phyloP scores from a whole-genome alignment of 30 jellyfish, hydroid and myxozoan species.

The Chrysaora quinquecirrha region DNA sequence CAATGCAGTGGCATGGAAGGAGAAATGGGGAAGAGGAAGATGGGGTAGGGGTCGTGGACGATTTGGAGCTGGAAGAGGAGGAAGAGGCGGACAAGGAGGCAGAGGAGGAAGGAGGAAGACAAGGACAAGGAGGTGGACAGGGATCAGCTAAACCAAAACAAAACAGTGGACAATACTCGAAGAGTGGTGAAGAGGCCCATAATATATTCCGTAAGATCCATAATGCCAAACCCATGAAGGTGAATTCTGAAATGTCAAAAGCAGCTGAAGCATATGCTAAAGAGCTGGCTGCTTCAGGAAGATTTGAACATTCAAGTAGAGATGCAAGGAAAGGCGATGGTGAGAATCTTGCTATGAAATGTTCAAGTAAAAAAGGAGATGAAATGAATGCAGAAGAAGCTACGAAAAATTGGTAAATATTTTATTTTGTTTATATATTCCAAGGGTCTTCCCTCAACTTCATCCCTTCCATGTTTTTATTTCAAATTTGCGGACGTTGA shows the following conservation, averaged over 20 bases:
- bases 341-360: constrained; percentile 88
- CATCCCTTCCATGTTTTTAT: no score
- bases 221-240: constrained; percentile 34
- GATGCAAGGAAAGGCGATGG: constrained; percentile 62
- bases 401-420: constrained; percentile 81
- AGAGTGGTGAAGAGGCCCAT: constrained; percentile 67
- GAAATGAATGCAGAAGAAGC: constrained; percentile 98
- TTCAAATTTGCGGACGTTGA: no score
- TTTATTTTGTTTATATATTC: no score
- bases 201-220: constrained; percentile 77
- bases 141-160: constrained; percentile 3
- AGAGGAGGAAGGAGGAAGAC: neutral
- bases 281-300: constrained; percentile 51
- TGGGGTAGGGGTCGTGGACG: neutral
- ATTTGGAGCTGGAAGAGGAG: neutral
- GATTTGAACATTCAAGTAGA: constrained; percentile 35
- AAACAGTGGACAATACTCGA: constrained; percentile 5
- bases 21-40: no score
- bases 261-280: constrained; percentile 84
- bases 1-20: no score
- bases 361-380: constrained; percentile 62
- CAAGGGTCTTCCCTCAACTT: no score
- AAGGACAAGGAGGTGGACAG: constrained; percentile 8
- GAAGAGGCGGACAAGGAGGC: constrained; percentile 28
- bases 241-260: constrained; percentile 48